These are phyloP conservation scores for Nomada hirtipes DNA, from an alignment of 2,888 invertebrate species.

Conservation along the genomic window DNA sequence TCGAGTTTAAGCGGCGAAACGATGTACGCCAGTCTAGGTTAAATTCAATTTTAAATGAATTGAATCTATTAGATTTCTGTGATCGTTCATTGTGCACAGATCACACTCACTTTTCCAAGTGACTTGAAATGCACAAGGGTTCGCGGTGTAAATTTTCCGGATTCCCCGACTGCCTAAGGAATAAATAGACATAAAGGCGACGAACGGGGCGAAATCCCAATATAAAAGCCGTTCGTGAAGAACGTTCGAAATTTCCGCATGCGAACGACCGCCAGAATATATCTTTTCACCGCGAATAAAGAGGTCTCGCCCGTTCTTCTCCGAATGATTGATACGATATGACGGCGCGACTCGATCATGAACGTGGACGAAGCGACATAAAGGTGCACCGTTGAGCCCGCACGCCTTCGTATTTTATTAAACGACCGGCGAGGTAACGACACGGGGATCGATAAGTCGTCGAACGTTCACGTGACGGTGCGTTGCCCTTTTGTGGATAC, in stretches of 20 bases:
- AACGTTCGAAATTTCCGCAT: constrained; percentile 37
- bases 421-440: constrained; percentile 55
- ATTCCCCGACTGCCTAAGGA: background rate
- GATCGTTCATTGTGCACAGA: background rate
- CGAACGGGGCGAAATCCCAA: background rate
- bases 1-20: background rate
- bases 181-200: background rate
- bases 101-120: no score
- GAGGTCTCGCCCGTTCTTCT: constrained; percentile 44
- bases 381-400: constrained; percentile 48
- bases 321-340: constrained; percentile 62
- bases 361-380: constrained; percentile 37
- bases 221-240: constrained; percentile 34
- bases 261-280: constrained; percentile 29
- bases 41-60: no score
- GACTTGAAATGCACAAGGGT: no score
- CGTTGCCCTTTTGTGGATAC: constrained; percentile 63
- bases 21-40: background rate
- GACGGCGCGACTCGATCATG: constrained; percentile 48
- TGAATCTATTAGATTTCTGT: background rate
- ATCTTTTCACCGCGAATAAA: constrained; percentile 38
- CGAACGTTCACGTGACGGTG: constrained; percentile 63
- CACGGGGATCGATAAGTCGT: constrained; percentile 67
- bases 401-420: constrained; percentile 68
- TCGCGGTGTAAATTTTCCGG: background rate